Conservation (phyloP, 2,113 vertebrate species). For the Macroglossus sobrinus region DNA sequence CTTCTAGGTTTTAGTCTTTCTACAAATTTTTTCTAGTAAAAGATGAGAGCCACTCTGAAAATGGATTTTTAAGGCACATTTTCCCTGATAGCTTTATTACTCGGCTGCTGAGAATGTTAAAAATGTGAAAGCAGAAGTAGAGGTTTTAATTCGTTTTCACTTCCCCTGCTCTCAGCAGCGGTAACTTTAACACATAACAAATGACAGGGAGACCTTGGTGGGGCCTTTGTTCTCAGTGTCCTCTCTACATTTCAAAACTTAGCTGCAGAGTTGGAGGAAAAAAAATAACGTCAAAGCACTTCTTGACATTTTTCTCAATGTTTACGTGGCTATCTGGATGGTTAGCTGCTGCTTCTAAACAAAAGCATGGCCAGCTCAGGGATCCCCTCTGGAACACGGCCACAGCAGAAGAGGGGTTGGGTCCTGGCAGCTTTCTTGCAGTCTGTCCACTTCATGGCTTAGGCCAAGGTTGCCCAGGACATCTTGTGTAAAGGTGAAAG, state of each 20-base stretch:
- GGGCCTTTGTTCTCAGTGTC: neutral
- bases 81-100: neutral
- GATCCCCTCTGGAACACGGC: neutral
- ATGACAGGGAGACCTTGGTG: neutral
- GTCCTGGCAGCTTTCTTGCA: neutral
- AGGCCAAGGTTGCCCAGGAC: neutral
- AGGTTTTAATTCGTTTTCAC: conserved; percentile 38
- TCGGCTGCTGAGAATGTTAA: neutral
- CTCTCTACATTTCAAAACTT: neutral
- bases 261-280: neutral
- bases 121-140: neutral
- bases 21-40: neutral
- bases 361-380: neutral
- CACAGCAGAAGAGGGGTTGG: neutral
- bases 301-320: neutral
- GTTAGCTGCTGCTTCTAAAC: conserved; percentile 3
- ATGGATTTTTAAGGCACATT: neutral
- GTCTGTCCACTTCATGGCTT: too few species aligned
- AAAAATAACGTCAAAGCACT: neutral
- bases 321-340: neutral
- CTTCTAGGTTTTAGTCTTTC: neutral
- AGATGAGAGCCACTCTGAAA: conserved; percentile 28
- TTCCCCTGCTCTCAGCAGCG: neutral
- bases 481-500: neutral
- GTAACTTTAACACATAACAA: neutral